These are phyloP conservation scores for Melanerpes aurifrons DNA, from an alignment of 2,113 vertebrate species.

Conservation along the genomic window DNA sequence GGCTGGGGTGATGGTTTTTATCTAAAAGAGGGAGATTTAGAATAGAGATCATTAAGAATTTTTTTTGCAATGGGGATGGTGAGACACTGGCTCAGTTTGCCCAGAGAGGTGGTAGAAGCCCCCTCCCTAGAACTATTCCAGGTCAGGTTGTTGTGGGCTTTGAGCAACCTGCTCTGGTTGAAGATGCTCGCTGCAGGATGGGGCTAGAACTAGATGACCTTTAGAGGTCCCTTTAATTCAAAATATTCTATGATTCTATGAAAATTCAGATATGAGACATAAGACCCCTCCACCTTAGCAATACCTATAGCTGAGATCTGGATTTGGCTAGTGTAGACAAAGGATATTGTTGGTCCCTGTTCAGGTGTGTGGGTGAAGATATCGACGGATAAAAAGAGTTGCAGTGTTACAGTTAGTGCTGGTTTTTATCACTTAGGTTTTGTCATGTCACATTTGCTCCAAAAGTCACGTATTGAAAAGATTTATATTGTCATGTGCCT, in stretches of 20 bases:
- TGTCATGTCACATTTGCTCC: not conserved
- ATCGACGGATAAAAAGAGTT: not conserved
- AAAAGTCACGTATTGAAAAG: not conserved
- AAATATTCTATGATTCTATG: not conserved
- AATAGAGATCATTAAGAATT: no score
- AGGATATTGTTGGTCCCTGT: not conserved
- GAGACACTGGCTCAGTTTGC: not conserved
- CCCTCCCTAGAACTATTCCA: no score
- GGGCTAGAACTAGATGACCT: not conserved
- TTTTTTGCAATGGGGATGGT: not conserved
- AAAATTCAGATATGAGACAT: accelerated
- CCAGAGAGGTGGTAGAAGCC: no score
- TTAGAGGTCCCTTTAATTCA: not conserved
- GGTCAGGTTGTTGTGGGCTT: no score
- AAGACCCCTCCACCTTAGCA: not conserved
- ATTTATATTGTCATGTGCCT: not conserved
- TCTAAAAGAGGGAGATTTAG: not conserved
- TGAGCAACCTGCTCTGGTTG: no score
- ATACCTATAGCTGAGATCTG: not conserved
- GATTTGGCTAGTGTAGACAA: not conserved
- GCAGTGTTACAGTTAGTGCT: not conserved
- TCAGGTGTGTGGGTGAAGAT: not conserved
- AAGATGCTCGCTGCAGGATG: no score
- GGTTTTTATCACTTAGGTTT: not conserved
- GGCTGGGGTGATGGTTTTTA: not conserved